Conservation (phyloP, 1,140 invertebrate genomes). For the Apis cerana region DNA sequence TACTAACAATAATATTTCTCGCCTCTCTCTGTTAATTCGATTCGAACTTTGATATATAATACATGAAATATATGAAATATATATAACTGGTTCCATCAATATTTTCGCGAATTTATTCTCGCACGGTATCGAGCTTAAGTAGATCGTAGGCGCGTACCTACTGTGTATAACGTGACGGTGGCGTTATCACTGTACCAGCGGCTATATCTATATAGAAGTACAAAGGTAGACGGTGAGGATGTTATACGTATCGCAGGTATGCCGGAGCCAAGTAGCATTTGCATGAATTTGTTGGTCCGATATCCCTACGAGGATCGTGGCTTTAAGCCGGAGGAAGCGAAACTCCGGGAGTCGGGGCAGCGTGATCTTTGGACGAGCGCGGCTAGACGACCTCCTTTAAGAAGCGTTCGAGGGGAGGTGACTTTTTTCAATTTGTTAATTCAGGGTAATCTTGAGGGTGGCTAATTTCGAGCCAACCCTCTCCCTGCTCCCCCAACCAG, state of each 20-base stretch:
- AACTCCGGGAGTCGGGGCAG: slow-evolving; percentile 33
- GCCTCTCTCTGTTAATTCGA: too few species aligned
- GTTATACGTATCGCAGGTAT: slow-evolving; percentile 58
- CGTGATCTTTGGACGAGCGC: slow-evolving; percentile 12
- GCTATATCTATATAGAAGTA: slow-evolving; percentile 52
- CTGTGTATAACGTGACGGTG: slow-evolving; percentile 59
- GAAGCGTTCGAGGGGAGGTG: slow-evolving; percentile 53
- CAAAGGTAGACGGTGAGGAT: slow-evolving; percentile 33
- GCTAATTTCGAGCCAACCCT: slow-evolving; percentile 71
- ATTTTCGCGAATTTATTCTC: slow-evolving; percentile 60
- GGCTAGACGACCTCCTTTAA: slow-evolving; percentile 55
- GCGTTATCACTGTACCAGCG: slow-evolving; percentile 65
- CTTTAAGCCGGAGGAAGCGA: slow-evolving; percentile 64
- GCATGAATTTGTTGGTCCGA: slow-evolving; percentile 74
- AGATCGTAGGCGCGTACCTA: slow-evolving; percentile 47
- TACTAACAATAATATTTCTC: too few species aligned
- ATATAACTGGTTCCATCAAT: slow-evolving; percentile 18
- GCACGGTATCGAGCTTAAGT: slow-evolving; percentile 53
- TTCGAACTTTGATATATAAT: too few species aligned
- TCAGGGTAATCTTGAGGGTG: slow-evolving; percentile 74
- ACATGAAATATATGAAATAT: too few species aligned
- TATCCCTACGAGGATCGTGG: slow-evolving; percentile 65
- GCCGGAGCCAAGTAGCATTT: slow-evolving; percentile 67
- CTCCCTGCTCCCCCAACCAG: slow-evolving; percentile 11
- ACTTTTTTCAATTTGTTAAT: slow-evolving; percentile 79